Percentiles rank a stretch among this genome's conserved stretches.
phyloP scores from a whole-genome alignment of 2,797 vertebrate species.

The Danio tinwini region DNA sequence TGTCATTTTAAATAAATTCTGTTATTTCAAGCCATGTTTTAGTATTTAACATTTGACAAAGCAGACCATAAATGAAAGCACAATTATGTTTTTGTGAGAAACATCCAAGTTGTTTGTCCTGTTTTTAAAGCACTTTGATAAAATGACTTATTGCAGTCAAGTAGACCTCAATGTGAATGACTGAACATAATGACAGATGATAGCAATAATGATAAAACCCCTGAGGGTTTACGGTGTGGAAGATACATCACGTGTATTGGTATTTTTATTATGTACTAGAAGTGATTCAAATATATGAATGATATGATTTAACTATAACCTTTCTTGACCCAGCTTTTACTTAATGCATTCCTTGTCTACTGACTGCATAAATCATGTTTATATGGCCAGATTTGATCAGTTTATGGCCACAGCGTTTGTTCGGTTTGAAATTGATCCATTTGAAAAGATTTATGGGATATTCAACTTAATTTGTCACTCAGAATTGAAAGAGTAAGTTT shows the following conservation, averaged over 20 bases:
- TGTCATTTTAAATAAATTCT: constrained; percentile 44
- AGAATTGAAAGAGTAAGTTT: neutral
- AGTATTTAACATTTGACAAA: constrained; percentile 32
- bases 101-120: neutral
- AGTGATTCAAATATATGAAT: constrained; percentile 31
- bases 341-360: constrained; percentile 11
- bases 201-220: constrained; percentile 26
- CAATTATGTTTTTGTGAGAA: constrained; percentile 7
- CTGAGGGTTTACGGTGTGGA: constrained; percentile 1
- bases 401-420: constrained; percentile 16
- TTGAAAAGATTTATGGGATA: constrained; percentile 26
- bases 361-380: constrained; percentile 30
- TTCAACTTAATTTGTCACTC: constrained; percentile 1
- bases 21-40: constrained; percentile 36
- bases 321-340: constrained; percentile 23
- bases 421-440: constrained; percentile 11
- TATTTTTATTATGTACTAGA: constrained; percentile 24
- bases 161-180: constrained; percentile 19
- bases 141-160: constrained; percentile 34
- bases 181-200: constrained; percentile 22
- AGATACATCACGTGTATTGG: constrained; percentile 25
- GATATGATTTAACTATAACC: constrained; percentile 35
- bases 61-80: constrained; percentile 17
- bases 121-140: neutral
- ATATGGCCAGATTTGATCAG: constrained; percentile 18